A percentile compares a stretch with the other conserved stretches of the same genome.
Evolutionary conservation across 2,113 vertebrate species (phyloP).

Genomic region (Semnopithecus entellus): DNA sequence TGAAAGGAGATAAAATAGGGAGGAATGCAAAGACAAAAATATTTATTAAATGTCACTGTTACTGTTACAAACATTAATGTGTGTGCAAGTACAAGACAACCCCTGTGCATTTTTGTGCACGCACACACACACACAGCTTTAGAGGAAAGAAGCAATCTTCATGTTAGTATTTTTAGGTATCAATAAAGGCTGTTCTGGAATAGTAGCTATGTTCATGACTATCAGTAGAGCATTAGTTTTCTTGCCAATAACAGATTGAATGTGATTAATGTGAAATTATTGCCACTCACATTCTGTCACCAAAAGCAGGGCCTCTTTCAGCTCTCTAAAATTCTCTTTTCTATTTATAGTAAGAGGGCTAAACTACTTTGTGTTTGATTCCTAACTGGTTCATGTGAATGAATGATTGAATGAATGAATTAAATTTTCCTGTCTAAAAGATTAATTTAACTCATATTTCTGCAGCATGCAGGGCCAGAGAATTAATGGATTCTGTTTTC

Average conservation of each 20-base stretch:
- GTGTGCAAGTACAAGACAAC: not conserved
- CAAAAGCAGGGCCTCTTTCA: not conserved
- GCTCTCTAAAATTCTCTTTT: not conserved
- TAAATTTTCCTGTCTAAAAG: not conserved
- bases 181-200: not conserved
- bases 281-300: not conserved
- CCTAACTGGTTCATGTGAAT: not conserved
- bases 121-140: not conserved
- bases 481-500: not conserved
- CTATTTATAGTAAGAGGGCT: not conserved
- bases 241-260: not conserved
- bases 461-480: not conserved
- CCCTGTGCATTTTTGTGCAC: accelerated
- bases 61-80: not conserved
- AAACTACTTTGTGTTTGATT: not conserved
- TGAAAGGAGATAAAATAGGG: not conserved
- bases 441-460: not conserved
- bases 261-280: not conserved
- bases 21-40: not conserved
- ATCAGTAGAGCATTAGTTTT: not conserved
- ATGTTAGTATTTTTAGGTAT: not conserved
- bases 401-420: not conserved
- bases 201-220: not conserved
- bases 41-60: not conserved
- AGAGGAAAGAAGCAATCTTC: not conserved